A percentile compares a stretch with the other conserved stretches of the same genome.
Conservation (phyloP, 2,113 vertebrate genomes). For the Athene cunicularia region DNA sequence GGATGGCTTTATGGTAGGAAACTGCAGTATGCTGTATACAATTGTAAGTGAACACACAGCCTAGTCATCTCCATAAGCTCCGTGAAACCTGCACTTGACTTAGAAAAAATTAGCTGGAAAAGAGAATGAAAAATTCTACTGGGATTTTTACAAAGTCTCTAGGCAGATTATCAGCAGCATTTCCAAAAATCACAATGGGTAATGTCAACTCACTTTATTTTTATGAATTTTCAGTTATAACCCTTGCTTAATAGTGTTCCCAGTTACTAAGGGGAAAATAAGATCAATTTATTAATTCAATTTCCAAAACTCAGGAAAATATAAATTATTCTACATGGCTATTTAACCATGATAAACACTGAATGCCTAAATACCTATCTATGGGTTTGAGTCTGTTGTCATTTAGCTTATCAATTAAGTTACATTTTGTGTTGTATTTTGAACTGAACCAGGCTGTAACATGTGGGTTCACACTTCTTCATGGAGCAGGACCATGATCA, state of each 20-base stretch:
- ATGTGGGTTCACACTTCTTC: background rate
- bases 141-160: background rate
- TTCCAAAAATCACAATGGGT: background rate
- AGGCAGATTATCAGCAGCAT: background rate
- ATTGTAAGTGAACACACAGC: slow-evolving; percentile 27
- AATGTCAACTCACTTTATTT: background rate
- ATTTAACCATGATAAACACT: background rate
- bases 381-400: background rate
- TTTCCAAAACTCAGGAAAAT: background rate
- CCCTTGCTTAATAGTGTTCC: background rate
- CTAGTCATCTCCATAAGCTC: background rate
- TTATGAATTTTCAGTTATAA: background rate
- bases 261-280: background rate
- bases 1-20: slow-evolving; percentile 21
- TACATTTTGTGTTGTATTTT: background rate
- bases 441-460: background rate
- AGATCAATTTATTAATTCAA: background rate
- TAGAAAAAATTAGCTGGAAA: background rate
- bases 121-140: background rate
- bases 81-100: background rate
- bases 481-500: too few relatives aligned
- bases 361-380: background rate
- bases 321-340: background rate
- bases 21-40: background rate
- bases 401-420: background rate